Evolutionary conservation across 2,888 invertebrate genomes (phyloP), one percentile per base, ranked within the genome.

Genomic region (Parnassius smintheus): DNA sequence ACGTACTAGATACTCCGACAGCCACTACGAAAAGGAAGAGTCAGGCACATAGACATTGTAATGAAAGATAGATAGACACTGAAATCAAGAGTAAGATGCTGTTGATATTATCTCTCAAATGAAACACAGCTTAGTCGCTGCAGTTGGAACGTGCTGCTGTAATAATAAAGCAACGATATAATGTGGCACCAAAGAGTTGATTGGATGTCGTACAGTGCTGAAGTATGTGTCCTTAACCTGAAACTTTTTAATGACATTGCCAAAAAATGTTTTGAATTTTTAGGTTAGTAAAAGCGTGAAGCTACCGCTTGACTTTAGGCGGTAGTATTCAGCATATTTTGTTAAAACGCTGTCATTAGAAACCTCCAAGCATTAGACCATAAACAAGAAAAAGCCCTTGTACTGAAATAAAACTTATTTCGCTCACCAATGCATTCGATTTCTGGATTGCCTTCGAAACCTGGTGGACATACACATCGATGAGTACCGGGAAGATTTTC

Each of bases 401-500:
- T 45, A 48, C 8, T 50, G 12, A 13, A 18, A 44, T 25, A 53
- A 35, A 35, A 50, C 22, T 53, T 2, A 51, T 56, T 13, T 44
- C 56, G 75, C 89, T 91, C 94, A 96, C 96, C 96, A 87, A 93
- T 93, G 85, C 97, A 97, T 72, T 93, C 93, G 59, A 93, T 87
- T 81, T 94, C 92, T 22, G 97, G 96, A 84, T 97, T 95, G 72
- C 97, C 97, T 70, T 94, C 92, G 85, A 94, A 96, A 74, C 97
- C 97, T 74, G 95, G 94, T 59, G 96, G 96, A 83, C 98, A 98
- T 54, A 94, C 80, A 84, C 98, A 98, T 71, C 94, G 94, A 85
- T 94, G 96, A 73, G 94, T 95, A 70, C 96, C 97, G 64, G 95
- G 94, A 59, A 94, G 89, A 82, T 97, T 97, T 66, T 94, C 93